Conservation (phyloP, 1,140 invertebrate genomes). For the Tribolium castaneum region DNA sequence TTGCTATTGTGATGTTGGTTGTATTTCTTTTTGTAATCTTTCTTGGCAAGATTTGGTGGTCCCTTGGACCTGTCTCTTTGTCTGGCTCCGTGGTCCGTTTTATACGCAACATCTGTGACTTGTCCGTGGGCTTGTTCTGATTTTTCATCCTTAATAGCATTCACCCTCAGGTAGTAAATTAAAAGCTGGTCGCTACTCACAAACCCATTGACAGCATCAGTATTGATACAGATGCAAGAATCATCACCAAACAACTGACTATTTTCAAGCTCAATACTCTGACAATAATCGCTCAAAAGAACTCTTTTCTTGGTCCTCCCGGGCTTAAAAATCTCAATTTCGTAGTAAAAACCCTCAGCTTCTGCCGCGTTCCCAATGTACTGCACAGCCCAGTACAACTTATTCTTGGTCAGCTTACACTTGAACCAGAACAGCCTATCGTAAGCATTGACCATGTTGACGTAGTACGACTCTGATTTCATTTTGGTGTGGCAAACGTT, state of each 20-base stretch:
- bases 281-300: constrained; percentile 44
- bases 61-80: constrained; percentile 31
- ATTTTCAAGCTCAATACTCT: constrained; percentile 39
- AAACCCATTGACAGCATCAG: not conserved
- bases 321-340: constrained; percentile 47
- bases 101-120: not conserved
- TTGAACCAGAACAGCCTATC: constrained; percentile 49
- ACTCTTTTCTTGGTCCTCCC: constrained; percentile 20
- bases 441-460: constrained; percentile 43
- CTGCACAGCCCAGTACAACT: constrained; percentile 45
- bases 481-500: constrained; percentile 50
- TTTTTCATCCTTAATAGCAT: not conserved
- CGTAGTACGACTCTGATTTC: constrained; percentile 39
- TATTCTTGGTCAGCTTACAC: constrained; percentile 37
- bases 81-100: not conserved
- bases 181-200: constrained; percentile 8
- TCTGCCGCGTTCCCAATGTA: constrained; percentile 25
- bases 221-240: constrained; percentile 7
- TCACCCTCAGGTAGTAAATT: constrained; percentile 18
- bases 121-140: not conserved
- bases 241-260: constrained; percentile 35
- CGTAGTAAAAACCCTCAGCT: constrained; percentile 40
- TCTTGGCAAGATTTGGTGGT: not conserved
- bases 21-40: not conserved
- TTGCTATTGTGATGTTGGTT: not conserved